Conservation (phyloP, 1,140 invertebrate species). For the Philotrypesis tridentata region DNA sequence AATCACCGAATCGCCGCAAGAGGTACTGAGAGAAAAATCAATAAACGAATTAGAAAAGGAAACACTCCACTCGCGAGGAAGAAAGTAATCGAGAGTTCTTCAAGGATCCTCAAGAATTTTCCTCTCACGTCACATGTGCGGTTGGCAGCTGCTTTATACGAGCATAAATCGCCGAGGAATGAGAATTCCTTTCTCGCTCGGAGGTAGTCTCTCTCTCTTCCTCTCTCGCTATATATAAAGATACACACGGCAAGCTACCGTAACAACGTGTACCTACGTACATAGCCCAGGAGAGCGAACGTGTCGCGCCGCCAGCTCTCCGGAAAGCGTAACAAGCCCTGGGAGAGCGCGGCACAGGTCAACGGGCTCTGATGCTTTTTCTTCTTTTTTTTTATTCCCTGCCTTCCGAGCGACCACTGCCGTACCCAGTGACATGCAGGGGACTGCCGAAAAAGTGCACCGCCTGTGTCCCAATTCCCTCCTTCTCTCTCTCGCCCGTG, state of each 20-base stretch:
- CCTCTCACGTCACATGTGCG: neutral
- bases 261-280: neutral
- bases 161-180: slow-evolving; percentile 19
- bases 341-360: neutral
- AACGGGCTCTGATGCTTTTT: neutral
- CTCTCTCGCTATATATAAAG: neutral
- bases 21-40: neutral
- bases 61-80: neutral
- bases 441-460: neutral
- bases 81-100: neutral
- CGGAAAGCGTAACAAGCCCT: neutral
- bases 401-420: neutral
- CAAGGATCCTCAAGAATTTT: neutral
- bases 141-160: neutral
- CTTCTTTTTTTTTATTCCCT: neutral
- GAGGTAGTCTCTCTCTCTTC: too few relatives aligned
- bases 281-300: neutral
- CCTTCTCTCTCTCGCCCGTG: neutral
- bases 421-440: neutral
- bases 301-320: neutral
- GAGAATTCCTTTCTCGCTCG: slow-evolving; percentile 10
- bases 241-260: neutral
- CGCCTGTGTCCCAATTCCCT: neutral
- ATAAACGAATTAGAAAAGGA: neutral
- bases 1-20: neutral